phyloP scores from a whole-genome alignment of 1,140 invertebrate species.

The Adoxophyes honmai region DNA sequence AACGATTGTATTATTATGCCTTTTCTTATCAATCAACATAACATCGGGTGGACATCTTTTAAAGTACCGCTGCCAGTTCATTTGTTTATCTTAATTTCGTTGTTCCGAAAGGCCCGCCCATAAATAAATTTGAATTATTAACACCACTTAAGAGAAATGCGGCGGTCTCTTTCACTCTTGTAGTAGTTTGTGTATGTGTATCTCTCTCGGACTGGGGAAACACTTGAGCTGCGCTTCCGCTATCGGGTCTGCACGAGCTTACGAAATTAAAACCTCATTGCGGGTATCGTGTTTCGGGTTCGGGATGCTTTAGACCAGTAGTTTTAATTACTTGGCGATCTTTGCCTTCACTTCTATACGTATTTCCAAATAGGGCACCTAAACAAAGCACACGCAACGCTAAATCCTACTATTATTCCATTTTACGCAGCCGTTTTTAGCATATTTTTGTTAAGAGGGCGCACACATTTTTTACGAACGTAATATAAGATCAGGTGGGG shows the following conservation, averaged over 20 bases:
- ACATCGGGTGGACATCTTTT: slow-evolving; percentile 5
- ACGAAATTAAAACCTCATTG: slow-evolving; percentile 19
- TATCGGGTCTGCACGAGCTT: slow-evolving; percentile 10
- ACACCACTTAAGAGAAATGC: slow-evolving; percentile 15
- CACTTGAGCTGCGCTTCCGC: slow-evolving; percentile 20
- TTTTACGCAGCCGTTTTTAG: no score
- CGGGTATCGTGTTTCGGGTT: slow-evolving; percentile 6
- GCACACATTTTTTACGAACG: no score
- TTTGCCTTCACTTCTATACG: no score
- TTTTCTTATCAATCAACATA: not conserved
- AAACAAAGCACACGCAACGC: no score
- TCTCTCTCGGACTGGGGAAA: not conserved
- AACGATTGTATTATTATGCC: slow-evolving; percentile 2
- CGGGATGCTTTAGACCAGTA: not conserved
- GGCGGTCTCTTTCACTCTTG: not conserved
- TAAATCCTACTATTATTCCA: no score
- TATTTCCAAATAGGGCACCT: no score
- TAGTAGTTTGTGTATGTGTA: not conserved
- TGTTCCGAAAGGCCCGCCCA: slow-evolving; percentile 12
- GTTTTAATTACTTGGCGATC: no score
- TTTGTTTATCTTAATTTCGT: slow-evolving; percentile 15
- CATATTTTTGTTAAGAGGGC: no score
- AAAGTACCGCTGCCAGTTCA: slow-evolving; percentile 8
- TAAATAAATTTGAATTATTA: slow-evolving; percentile 17
- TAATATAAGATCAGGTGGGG: no score